A percentile compares a stretch with the other conserved stretches of the same genome.
Evolutionary conservation across 1,140 invertebrate species (phyloP).

Genomic region (Armadillidium nasatum): DNA sequence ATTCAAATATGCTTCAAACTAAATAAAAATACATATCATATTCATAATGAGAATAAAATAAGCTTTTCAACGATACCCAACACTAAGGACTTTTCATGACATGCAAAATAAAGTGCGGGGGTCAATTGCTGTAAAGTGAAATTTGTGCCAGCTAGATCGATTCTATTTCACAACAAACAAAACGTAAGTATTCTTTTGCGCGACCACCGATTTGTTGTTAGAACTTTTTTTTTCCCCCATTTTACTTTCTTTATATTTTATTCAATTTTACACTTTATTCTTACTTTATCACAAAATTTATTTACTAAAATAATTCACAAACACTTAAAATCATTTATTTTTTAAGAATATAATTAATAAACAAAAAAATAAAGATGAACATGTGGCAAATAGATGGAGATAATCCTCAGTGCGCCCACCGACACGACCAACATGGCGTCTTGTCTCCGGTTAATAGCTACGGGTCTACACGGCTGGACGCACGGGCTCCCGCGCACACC

Average conservation of each 20-base stretch:
- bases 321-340: not conserved
- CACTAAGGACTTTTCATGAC: slow-evolving; percentile 36
- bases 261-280: not conserved
- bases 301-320: not conserved
- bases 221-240: not conserved
- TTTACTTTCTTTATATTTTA: not conserved
- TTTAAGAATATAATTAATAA: slow-evolving; percentile 4
- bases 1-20: not conserved
- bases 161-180: slow-evolving; percentile 46
- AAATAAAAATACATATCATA: not conserved
- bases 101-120: slow-evolving; percentile 38
- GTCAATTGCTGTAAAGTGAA: slow-evolving; percentile 45
- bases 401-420: slow-evolving; percentile 44
- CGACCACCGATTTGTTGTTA: slow-evolving; percentile 16
- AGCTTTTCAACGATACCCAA: slow-evolving; percentile 45
- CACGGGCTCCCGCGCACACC: slow-evolving; percentile 44
- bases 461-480: slow-evolving; percentile 44
- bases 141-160: slow-evolving; percentile 46
- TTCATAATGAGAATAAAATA: slow-evolving; percentile 22
- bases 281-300: slow-evolving; percentile 20
- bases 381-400: slow-evolving; percentile 46
- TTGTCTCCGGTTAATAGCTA: slow-evolving; percentile 46
- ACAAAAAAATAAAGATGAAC: slow-evolving; percentile 36
- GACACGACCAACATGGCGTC: slow-evolving; percentile 45
- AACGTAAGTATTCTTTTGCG: slow-evolving; percentile 38